Base-by-base conservation (phyloP, 2,113 vertebrate species). In the Ascaphus truei region DNA sequence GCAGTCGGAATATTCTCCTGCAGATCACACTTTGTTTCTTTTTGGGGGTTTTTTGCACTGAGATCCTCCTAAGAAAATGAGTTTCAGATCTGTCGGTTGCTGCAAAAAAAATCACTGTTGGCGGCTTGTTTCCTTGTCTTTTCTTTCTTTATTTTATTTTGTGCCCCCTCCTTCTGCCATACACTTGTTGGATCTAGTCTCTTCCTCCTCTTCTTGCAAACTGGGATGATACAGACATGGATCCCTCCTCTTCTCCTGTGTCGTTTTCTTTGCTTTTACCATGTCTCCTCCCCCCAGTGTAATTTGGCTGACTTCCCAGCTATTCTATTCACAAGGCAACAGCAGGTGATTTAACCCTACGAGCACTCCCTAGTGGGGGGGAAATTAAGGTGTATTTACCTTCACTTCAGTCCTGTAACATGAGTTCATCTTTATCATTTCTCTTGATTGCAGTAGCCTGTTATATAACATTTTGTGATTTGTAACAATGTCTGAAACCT, bases 161-260 rank as follows among this genome's bases (percentile, higher is more conserved):
- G 31, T 33, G 5, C 8, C 7, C 12, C 18, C 16, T 15, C 7
- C 20, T 5, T 3, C 18, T 43, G 5, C 39, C 39, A 43, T 43
- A 6, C 63, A 43, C 63, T 55, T 55, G 36, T 52, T 55, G 63
- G 50, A 43, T 30, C 16, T 22, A 36, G 11, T 16, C 36, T 27
- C 63, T 41, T 41, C 64, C 37, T 57, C 37, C 20, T 47, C 18
- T 41, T 15, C 11, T 56, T 7, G 16, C 20, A n/a, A 45, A 45
- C n/a, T 56, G 63, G 51, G 57, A 56, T 57, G 51, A 56, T 52
- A 57, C 64, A 67, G 64, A 67, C 37, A n/a, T 15, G 52, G 64
- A 52, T 57, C 15, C 27, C 27, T 55, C 22, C 62, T 39, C 48
- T 25, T 9, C 62, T 56, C 36, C 5, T 16, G 58, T 61, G 58